Evolutionary conservation across 1,140 invertebrate genomes (phyloP).

Genomic region (Brachystomella parvula): DNA sequence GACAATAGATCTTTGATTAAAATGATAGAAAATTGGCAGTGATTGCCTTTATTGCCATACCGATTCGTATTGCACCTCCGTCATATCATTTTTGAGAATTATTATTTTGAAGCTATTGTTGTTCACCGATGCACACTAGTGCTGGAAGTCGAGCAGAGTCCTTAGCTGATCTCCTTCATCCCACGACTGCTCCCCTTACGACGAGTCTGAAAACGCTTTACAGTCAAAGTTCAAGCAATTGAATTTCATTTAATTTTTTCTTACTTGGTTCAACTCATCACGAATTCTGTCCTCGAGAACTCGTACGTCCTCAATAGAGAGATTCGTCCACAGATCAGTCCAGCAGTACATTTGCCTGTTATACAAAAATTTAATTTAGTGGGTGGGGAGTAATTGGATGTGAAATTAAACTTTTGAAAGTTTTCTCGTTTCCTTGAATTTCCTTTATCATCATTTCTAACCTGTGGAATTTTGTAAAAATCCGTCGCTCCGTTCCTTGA

Average conservation of each 20-base stretch:
- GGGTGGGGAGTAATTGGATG: not conserved
- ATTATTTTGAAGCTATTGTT: no score
- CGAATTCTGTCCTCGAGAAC: conserved; percentile 84
- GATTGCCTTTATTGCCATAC: no score
- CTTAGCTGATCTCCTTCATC: not conserved
- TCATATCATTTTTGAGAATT: no score
- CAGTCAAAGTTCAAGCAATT: not conserved
- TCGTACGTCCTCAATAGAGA: conserved; percentile 90
- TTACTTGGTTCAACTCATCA: conserved; percentile 67
- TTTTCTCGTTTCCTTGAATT: no score
- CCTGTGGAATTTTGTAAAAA: conserved; percentile 95
- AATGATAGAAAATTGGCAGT: no score
- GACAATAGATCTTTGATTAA: no score
- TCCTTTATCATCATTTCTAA: no score
- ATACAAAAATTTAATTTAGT: not conserved
- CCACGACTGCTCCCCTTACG: not conserved
- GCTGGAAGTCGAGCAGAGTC: no score
- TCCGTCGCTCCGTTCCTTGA: conserved; percentile 82
- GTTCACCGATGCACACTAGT: no score
- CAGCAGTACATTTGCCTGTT: conserved; percentile 84
- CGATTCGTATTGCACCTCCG: no score
- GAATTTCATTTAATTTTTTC: not conserved
- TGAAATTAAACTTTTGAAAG: not conserved
- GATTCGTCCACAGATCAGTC: conserved; percentile 87
- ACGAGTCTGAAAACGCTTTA: not conserved